Evolutionary conservation across 2,888 invertebrate genomes (phyloP).

Genomic region (Nesidiocoris tenuis): DNA sequence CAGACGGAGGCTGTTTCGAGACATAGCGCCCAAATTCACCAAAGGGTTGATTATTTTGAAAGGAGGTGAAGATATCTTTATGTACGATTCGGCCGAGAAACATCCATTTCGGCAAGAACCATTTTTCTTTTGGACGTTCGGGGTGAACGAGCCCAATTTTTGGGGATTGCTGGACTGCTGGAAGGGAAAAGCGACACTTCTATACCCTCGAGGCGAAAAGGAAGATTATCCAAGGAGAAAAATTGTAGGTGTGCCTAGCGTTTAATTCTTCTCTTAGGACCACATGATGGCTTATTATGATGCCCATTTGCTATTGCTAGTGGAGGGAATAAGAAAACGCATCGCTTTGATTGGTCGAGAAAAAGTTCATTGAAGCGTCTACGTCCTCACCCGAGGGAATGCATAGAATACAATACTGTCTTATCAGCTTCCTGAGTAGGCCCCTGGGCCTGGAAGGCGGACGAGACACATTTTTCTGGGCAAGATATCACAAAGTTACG

Average conservation of each 20-base stretch:
- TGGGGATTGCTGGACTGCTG: slow-evolving; percentile 37
- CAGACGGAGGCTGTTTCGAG: slow-evolving; percentile 13
- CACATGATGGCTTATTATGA: no score
- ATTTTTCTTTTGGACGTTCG: slow-evolving; percentile 94
- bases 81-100: slow-evolving; percentile 15
- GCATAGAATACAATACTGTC: no score
- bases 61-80: slow-evolving; percentile 32
- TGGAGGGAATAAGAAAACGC: no score
- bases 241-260: slow-evolving; percentile 6
- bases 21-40: slow-evolving; percentile 10
- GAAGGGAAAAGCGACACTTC: slow-evolving; percentile 8
- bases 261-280: background rate
- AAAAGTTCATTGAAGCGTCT: no score
- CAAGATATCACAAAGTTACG: no score
- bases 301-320: no score
- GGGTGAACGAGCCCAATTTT: slow-evolving; percentile 75
- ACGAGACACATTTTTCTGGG: no score
- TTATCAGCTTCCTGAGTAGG: no score
- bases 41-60: slow-evolving; percentile 23
- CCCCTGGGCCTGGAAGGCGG: no score
- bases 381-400: no score
- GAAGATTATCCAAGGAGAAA: slow-evolving; percentile 1
- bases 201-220: background rate
- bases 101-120: slow-evolving; percentile 69
- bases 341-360: no score